Base-by-base conservation (phyloP, 2,113 vertebrate genomes). In the Phyllostomus hastatus region DNA sequence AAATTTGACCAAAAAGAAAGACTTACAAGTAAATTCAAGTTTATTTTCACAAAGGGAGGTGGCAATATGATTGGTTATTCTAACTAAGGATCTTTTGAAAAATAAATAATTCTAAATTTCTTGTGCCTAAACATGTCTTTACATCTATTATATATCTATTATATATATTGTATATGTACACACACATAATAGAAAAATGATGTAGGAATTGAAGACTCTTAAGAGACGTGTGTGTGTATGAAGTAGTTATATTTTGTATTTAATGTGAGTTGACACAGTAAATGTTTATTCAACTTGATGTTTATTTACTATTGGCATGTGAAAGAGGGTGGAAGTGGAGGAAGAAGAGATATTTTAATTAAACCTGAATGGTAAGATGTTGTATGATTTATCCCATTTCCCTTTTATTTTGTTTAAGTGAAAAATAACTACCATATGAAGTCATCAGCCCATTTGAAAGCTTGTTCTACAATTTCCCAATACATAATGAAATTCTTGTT, bases 331-430 rank as follows among this genome's bases (percentile, higher is more conserved):
- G 10, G 69, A 83, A 35, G 78, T 89, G 24, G 79, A 94, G 54
- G 67, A 92, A 70, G 54, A 96, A 92, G 78, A 91, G 72, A 78
- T 91, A 82, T 92, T 97, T 96, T 95, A 94, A 97, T 95, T 93
- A 96, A 92, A 88, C 84, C 24, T 96, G 93, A 97, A 91, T 95
- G 90, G 75, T 95, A 86, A 86, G 33, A 94, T 95, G 61, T 90
- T 8, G 17, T 96, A 96, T 86, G 87, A 41, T 84, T 97, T 93
- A 96, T 95, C 86, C 92, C 80, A 90, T 86, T 96, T 96, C 96
- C 35, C 57, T 97, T 73, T 97, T 86, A 97, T 96, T 96, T 95
- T 91, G 70, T 91, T 94, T 96, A 94, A 95, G 92, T 76, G 73
- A 90, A 92, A 31, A 98, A 69, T 67, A 96, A 50, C 79, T 94